Percentiles rank a stretch among this genome's conserved stretches.
Conservation (phyloP, 2,888 invertebrate genomes). For the Cistogaster globosa region DNA sequence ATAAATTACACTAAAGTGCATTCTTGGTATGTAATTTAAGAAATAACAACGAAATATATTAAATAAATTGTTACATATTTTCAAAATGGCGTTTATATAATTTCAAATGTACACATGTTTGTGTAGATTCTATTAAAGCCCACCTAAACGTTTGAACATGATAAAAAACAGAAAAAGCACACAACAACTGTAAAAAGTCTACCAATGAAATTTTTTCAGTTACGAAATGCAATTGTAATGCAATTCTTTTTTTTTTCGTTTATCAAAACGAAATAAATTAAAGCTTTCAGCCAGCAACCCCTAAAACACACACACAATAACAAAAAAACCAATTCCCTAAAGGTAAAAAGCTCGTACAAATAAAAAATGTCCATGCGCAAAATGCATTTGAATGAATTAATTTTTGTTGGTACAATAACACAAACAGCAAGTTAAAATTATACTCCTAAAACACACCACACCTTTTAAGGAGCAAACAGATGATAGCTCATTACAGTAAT, state of each 20-base stretch:
- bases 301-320: conserved; percentile 41
- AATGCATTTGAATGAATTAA: conserved; percentile 69
- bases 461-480: conserved; percentile 46
- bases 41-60: conserved; percentile 3
- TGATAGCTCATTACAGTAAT: conserved; percentile 17
- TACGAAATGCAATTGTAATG: conserved; percentile 65
- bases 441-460: conserved; percentile 60
- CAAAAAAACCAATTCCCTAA: conserved; percentile 68
- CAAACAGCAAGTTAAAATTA: conserved; percentile 5
- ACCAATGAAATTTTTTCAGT: conserved; percentile 66
- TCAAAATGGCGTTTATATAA: conserved; percentile 65
- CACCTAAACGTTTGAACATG: conserved; percentile 44
- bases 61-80: conserved; percentile 38
- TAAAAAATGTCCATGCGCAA: conserved; percentile 72
- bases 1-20: conserved; percentile 32
- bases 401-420: conserved; percentile 13
- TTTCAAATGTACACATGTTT: background rate
- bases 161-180: conserved; percentile 2
- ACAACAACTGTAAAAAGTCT: conserved; percentile 53
- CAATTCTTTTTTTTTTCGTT: conserved; percentile 27
- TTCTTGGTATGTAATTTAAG: conserved; percentile 6
- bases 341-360: conserved; percentile 50
- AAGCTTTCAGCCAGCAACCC: conserved; percentile 70
- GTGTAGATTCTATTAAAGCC: conserved; percentile 23
- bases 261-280: conserved; percentile 13